These are phyloP conservation scores for Drosophila melanica DNA, from an alignment of 1,140 invertebrate genomes.

Conservation along the genomic window DNA sequence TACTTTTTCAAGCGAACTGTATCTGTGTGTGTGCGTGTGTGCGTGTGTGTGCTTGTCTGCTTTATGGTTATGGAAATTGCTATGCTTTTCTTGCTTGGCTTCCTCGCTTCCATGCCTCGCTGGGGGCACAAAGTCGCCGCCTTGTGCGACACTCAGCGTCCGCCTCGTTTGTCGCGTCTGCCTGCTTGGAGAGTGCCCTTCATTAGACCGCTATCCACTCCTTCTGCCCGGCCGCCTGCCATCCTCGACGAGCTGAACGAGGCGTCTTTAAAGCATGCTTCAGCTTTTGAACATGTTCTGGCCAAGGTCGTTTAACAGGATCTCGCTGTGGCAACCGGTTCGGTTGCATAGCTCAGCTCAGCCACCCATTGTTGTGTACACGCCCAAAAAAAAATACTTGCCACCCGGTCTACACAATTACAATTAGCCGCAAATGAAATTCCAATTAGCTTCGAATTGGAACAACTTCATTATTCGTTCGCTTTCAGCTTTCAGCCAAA, in stretches of 20 bases:
- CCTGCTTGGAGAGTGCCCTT: slow-evolving; percentile 70
- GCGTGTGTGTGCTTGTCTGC: slow-evolving; percentile 20
- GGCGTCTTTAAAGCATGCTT: slow-evolving; percentile 4
- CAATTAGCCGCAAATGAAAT: slow-evolving; percentile 65
- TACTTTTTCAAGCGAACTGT: slow-evolving; percentile 25
- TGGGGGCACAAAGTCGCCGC: slow-evolving; percentile 25
- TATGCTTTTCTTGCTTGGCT: slow-evolving; percentile 21
- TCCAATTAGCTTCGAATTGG: slow-evolving; percentile 72
- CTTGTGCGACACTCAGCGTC: slow-evolving; percentile 26
- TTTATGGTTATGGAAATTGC: slow-evolving; percentile 25
- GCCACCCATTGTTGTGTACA: slow-evolving; percentile 6
- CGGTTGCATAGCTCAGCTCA: slow-evolving; percentile 15
- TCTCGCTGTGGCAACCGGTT: slow-evolving; percentile 61
- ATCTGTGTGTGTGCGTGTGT: background rate
- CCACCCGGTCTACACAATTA: slow-evolving; percentile 9
- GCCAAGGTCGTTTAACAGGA: slow-evolving; percentile 76
- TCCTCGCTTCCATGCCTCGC: slow-evolving; percentile 16
- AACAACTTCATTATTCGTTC: slow-evolving; percentile 71
- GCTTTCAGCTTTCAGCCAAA: slow-evolving; percentile 13
- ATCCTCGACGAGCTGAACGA: slow-evolving; percentile 23
- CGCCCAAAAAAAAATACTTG: slow-evolving; percentile 7
- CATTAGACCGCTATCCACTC: slow-evolving; percentile 59
- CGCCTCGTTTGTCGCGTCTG: slow-evolving; percentile 19
- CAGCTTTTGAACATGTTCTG: slow-evolving; percentile 69
- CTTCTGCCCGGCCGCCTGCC: background rate